Percentiles rank a stretch among this genome's conserved stretches.
Evolutionary conservation across 2,888 invertebrate genomes (phyloP).

Genomic region (Gortyna flavago): DNA sequence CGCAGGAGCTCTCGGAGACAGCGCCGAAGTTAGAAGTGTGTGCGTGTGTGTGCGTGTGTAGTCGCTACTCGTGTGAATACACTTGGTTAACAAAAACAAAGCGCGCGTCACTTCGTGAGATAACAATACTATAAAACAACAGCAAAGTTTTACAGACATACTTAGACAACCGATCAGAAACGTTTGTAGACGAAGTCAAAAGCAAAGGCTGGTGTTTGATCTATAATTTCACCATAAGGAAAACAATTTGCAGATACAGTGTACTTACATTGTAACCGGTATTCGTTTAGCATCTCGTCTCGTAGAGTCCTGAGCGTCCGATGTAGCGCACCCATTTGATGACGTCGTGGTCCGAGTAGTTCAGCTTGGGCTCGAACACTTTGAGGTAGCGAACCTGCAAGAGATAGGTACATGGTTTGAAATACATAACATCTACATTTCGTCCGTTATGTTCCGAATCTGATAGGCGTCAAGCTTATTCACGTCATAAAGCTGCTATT

Average conservation of each 20-base stretch:
- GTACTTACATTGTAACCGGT: constrained; percentile 63
- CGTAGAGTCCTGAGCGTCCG: constrained; percentile 99
- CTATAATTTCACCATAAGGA: neutral
- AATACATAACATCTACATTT: neutral
- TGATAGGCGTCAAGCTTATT: neutral
- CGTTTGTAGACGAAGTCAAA: neutral
- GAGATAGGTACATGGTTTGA: neutral
- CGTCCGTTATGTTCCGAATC: neutral
- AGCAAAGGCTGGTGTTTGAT: neutral
- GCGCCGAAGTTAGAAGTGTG: no score
- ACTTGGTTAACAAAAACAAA: no score
- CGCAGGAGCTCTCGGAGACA: no score
- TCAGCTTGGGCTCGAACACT: constrained; percentile 99
- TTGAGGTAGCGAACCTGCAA: constrained; percentile 97
- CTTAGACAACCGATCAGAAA: no score
- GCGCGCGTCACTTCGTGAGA: no score
- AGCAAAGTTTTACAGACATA: no score
- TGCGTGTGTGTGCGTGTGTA: no score
- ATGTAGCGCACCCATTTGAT: constrained; percentile 99
- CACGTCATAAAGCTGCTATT: constrained; percentile 48
- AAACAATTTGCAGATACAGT: neutral
- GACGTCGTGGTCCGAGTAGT: constrained; percentile 99
- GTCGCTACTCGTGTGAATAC: no score
- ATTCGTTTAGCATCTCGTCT: constrained; percentile 96
- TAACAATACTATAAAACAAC: no score